Conservation (phyloP, 2,797 vertebrate species). For the Onychomys arenicola region DNA sequence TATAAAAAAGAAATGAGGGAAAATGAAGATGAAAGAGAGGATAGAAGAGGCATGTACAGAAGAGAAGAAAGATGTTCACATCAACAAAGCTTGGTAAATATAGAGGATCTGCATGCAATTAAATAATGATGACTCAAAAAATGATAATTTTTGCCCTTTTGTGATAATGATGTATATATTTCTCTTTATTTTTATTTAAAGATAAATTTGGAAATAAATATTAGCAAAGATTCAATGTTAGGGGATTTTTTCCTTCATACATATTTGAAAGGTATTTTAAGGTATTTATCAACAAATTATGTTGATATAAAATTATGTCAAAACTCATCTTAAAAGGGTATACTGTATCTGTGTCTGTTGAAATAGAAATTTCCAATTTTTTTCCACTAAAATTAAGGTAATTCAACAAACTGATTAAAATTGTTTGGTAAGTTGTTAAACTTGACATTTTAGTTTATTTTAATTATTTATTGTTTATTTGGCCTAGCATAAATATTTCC, state of each 20-base stretch:
- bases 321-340: not conserved
- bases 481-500: not conserved
- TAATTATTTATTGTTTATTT: constrained; percentile 35
- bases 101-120: not conserved
- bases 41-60: not conserved
- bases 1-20: not conserved
- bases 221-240: not conserved
- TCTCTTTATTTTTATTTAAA: constrained; percentile 15
- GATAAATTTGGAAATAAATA: not conserved
- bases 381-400: not conserved
- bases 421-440: not conserved
- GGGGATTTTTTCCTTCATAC: not conserved
- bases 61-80: not conserved
- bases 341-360: not conserved
- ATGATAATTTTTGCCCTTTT: not conserved
- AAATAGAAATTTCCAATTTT: not conserved
- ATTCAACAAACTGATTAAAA: constrained; percentile 29
- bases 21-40: not conserved
- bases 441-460: constrained; percentile 44
- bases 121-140: not conserved
- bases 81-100: not conserved
- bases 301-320: constrained; percentile 31
- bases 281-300: not conserved
- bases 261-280: not conserved
- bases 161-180: not conserved